These are phyloP conservation scores for Cantharis rustica DNA, from an alignment of 2,888 invertebrate species.

Conservation along the genomic window DNA sequence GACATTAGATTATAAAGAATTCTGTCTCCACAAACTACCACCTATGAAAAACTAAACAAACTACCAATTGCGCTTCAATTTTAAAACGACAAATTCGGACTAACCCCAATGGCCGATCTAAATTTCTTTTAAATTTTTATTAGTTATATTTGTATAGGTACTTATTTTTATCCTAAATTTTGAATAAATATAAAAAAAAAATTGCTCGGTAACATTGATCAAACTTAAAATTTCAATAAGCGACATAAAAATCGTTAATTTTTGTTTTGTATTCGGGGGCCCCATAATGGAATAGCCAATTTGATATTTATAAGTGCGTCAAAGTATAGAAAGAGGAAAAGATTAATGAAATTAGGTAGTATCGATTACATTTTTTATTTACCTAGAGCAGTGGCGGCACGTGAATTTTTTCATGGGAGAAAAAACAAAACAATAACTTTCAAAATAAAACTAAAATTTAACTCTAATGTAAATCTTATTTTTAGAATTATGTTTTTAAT, in stretches of 20 bases:
- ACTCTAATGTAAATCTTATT: too few species aligned
- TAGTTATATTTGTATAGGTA: too few species aligned
- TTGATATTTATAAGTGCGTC: neutral
- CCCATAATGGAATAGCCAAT: neutral
- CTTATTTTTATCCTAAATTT: too few species aligned
- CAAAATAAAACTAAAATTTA: too few species aligned
- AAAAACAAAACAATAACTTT: too few species aligned
- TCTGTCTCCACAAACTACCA: neutral
- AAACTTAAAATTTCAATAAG: neutral
- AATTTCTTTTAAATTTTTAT: too few species aligned
- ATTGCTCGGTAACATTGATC: neutral
- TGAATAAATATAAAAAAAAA: too few species aligned
- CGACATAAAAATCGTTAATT: neutral
- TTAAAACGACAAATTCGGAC: neutral
- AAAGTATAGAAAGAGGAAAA: neutral
- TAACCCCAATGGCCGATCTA: neutral
- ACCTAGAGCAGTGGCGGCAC: neutral
- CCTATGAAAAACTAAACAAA: neutral
- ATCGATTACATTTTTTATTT: neutral
- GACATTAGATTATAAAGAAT: slow-evolving; percentile 28
- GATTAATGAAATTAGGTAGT: neutral
- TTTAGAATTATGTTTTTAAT: too few species aligned
- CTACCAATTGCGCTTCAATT: neutral
- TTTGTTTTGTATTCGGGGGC: neutral
- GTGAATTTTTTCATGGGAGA: too few species aligned